Conservation (phyloP, 1,140 invertebrate genomes). For the Planococcus citri region DNA sequence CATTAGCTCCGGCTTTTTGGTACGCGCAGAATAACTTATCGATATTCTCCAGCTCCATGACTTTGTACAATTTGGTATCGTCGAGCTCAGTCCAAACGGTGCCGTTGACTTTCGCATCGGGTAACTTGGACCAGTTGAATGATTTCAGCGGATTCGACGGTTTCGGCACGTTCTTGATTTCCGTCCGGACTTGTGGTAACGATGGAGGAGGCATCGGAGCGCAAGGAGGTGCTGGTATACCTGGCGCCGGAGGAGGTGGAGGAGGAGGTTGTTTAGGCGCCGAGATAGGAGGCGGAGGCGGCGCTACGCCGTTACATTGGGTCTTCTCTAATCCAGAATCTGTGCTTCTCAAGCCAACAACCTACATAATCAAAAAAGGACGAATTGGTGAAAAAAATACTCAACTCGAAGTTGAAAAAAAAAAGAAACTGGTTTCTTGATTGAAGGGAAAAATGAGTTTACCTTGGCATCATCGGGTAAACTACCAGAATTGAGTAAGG, state of each 20-base stretch:
- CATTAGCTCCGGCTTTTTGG: slow-evolving; percentile 73
- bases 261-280: slow-evolving; percentile 44
- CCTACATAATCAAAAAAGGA: slow-evolving; percentile 25
- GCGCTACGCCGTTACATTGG: slow-evolving; percentile 30
- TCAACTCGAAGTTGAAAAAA: neutral
- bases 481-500: slow-evolving; percentile 72
- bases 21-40: slow-evolving; percentile 92
- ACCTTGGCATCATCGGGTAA: slow-evolving; percentile 87
- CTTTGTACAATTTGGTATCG: slow-evolving; percentile 80
- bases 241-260: slow-evolving; percentile 38
- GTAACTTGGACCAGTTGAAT: slow-evolving; percentile 94
- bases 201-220: slow-evolving; percentile 44
- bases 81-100: slow-evolving; percentile 92
- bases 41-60: slow-evolving; percentile 83
- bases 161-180: slow-evolving; percentile 69
- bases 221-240: slow-evolving; percentile 39
- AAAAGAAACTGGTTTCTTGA: neutral
- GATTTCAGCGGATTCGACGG: slow-evolving; percentile 86
- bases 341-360: slow-evolving; percentile 27
- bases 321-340: neutral
- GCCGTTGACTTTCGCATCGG: slow-evolving; percentile 71
- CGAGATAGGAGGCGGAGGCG: slow-evolving; percentile 44
- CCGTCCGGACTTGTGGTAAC: slow-evolving; percentile 37
- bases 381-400: neutral
- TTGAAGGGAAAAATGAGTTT: neutral